These are phyloP conservation scores for Limosa lapponica DNA, from an alignment of 2,797 vertebrate species.

Conservation along the genomic window DNA sequence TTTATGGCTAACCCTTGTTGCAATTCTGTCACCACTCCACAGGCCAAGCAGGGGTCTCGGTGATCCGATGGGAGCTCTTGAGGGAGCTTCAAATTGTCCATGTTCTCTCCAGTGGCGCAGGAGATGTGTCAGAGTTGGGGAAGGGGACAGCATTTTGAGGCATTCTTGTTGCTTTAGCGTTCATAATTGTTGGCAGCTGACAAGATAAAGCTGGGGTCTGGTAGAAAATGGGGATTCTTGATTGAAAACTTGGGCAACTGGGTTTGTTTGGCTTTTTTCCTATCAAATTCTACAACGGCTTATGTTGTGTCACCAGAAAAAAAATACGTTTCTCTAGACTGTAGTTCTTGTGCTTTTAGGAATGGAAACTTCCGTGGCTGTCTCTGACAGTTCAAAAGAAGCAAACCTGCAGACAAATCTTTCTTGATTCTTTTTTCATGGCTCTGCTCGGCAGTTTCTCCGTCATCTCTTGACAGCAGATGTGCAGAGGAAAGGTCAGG, in stretches of 20 bases:
- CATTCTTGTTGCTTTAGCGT: neutral
- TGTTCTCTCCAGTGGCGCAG: neutral
- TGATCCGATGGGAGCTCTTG: neutral
- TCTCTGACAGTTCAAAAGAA: neutral
- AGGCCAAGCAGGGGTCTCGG: neutral
- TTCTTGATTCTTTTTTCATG: neutral
- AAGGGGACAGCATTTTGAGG: neutral
- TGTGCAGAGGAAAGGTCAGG: neutral
- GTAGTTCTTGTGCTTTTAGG: neutral
- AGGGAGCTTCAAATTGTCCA: neutral
- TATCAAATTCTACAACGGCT: neutral
- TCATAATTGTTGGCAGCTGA: neutral
- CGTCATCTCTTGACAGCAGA: neutral
- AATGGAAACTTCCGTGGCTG: neutral
- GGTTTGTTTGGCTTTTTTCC: neutral
- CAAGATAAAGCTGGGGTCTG: neutral
- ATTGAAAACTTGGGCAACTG: neutral
- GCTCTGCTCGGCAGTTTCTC: neutral
- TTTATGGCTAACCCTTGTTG: fast-evolving
- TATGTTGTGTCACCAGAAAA: neutral
- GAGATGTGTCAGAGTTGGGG: neutral
- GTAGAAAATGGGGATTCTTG: neutral
- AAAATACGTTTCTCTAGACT: neutral
- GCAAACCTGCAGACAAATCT: neutral
- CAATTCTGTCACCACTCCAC: neutral